phyloP scores from a whole-genome alignment of 2,888 invertebrate genomes.

The Eugnorisma glareosa region DNA sequence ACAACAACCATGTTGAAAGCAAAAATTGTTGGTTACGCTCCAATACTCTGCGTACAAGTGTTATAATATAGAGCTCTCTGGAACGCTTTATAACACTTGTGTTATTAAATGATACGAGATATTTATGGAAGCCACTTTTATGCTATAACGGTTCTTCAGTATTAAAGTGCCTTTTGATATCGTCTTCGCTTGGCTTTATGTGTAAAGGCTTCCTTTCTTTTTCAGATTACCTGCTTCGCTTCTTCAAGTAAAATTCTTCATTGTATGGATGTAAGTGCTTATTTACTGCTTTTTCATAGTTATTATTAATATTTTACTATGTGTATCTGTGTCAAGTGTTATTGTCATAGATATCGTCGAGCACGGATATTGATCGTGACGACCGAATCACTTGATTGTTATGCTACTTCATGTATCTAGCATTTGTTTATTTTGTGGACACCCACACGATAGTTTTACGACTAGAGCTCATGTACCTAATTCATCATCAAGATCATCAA shows the following conservation, averaged over 20 bases:
- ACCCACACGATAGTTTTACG: not conserved
- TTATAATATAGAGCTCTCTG: slow-evolving; percentile 1
- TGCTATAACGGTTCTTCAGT: slow-evolving; percentile 31
- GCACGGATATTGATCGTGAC: slow-evolving; percentile 39
- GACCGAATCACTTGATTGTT: slow-evolving; percentile 14
- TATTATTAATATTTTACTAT: slow-evolving; percentile 35
- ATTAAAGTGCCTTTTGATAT: slow-evolving; percentile 46
- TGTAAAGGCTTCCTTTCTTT: slow-evolving; percentile 70
- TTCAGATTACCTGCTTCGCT: slow-evolving; percentile 70
- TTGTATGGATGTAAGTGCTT: slow-evolving; percentile 75
- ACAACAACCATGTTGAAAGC: not conserved
- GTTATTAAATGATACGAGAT: slow-evolving; percentile 15
- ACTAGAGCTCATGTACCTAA: not conserved
- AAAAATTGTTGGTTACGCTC: not conserved
- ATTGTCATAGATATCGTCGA: slow-evolving; percentile 36
- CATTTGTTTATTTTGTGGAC: not conserved
- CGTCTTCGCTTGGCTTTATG: slow-evolving; percentile 60
- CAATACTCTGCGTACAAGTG: not conserved
- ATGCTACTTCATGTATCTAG: slow-evolving; percentile 31
- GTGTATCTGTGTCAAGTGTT: slow-evolving; percentile 37
- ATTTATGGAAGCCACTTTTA: slow-evolving; percentile 15
- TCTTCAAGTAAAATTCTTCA: slow-evolving; percentile 66
- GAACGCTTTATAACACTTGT: slow-evolving; percentile 8
- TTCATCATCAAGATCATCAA: not conserved
- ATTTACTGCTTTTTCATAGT: slow-evolving; percentile 49